Evolutionary conservation across 2,113 vertebrate species (phyloP), one percentile per base, ranked within the genome.

Genomic region (Menidia beryllina): DNA sequence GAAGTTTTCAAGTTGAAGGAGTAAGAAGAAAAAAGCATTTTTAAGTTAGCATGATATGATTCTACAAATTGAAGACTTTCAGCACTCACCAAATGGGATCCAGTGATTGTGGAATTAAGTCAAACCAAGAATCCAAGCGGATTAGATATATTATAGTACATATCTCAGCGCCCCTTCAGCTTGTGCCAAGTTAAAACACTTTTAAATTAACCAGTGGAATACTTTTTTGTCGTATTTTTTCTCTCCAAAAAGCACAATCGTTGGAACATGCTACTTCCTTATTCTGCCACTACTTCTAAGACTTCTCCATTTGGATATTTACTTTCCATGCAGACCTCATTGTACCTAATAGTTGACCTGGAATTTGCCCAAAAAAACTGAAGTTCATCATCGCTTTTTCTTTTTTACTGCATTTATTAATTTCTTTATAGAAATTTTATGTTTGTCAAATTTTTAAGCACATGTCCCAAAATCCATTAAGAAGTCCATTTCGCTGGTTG

Each of bases 131-230:
- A 26, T 70, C 77, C 5, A 19, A 27, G 27, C 81, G 91, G 85
- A 89, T 86, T 85, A 79, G 56, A 70, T 61, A 3, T 64, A 27
- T 54, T 45, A 21, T 64, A 27, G 38, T 63, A 43, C 65, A 43
- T 78, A 30, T 77, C 56, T 71, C 45, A 6, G 17, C 54, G 30
- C 62, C 62, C 76, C 25, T 36, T 34, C 48, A 58, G 54, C 50
- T 45, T 53, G 51, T 63, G 24, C 49, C 53, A 58, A 38, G 17
- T 51, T 64, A 55, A 70, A 59, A 57, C 43, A 61, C 43, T 72
- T 69, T n/a, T 56, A 67, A 57, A 58, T 58, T 65, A 72, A 67
- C 66, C 64, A 75, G 50, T 82, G 91, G 91, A 89, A 89, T 91
- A 88, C 26, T 12, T 84, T 73, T 83, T 83, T 55, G 3, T 21